Conservation (phyloP, 2,888 invertebrate genomes). For the Schizaphis graminum region DNA sequence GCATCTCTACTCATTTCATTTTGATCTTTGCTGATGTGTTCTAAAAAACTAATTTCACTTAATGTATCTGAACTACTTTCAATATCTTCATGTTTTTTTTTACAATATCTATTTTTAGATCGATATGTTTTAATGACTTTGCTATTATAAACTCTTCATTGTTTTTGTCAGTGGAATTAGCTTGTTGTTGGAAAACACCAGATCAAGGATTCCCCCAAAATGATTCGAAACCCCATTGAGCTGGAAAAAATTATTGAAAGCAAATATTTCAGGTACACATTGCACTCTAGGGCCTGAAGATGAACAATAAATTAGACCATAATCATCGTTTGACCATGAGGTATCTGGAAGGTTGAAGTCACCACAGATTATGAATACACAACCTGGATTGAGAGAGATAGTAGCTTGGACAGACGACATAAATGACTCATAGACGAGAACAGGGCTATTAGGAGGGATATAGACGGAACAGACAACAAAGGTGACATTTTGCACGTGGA, state of each 20-base stretch:
- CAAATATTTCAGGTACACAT: constrained; percentile 23
- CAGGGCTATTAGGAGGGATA: too few relatives aligned
- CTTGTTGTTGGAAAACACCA: constrained; percentile 22
- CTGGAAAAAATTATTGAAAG: constrained; percentile 28
- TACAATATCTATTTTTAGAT: too few relatives aligned
- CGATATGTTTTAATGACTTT: too few relatives aligned
- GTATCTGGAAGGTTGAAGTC: neutral
- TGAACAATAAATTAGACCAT: constrained; percentile 8
- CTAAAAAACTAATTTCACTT: too few relatives aligned
- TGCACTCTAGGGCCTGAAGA: constrained; percentile 7
- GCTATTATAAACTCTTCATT: too few relatives aligned
- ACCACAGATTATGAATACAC: constrained; percentile 11
- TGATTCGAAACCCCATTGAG: neutral
- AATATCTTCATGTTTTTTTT: too few relatives aligned
- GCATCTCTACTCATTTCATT: too few relatives aligned
- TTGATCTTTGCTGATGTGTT: too few relatives aligned
- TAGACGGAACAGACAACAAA: neutral
- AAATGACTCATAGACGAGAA: neutral
- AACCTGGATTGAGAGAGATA: neutral
- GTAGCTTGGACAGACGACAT: neutral
- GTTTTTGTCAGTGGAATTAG: too few relatives aligned
- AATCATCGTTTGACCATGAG: neutral
- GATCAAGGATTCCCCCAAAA: constrained; percentile 23
- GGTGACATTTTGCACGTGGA: neutral
- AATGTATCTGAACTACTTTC: too few relatives aligned